Percentiles rank a stretch among this genome's conserved stretches.
These are phyloP conservation scores for Melitaea athalia DNA, from an alignment of 2,888 invertebrate species.

Conservation along the genomic window DNA sequence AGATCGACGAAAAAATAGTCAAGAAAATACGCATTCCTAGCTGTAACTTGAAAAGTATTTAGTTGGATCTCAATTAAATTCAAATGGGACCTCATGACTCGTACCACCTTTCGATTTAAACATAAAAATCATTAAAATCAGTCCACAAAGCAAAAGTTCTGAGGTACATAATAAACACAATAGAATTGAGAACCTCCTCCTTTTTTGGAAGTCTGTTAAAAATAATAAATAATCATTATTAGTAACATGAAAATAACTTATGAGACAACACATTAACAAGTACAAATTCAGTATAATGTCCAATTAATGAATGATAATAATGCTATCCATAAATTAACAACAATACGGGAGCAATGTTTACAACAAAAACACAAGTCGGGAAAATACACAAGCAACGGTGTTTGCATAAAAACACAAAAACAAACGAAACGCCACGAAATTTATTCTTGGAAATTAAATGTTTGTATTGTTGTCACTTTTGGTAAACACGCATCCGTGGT, in stretches of 20 bases:
- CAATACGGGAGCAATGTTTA: constrained; percentile 11
- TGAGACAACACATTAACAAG: not conserved
- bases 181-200: no score
- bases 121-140: no score
- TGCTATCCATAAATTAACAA: constrained; percentile 16
- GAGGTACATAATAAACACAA: no score
- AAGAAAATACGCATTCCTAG: no score
- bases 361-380: constrained; percentile 10
- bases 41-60: no score
- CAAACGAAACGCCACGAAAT: constrained; percentile 2
- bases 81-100: no score
- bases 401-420: constrained; percentile 31
- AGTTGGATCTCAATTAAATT: no score
- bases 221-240: not conserved
- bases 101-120: no score
- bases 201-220: no score
- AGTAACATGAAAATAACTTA: not conserved
- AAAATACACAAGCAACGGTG: constrained; percentile 3
- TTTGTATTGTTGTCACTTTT: not conserved
- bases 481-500: not conserved
- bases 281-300: not conserved
- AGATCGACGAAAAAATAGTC: no score
- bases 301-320: constrained; percentile 14
- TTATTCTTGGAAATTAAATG: constrained; percentile 6
- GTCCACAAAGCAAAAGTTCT: no score